A percentile compares a stretch with the other conserved stretches of the same genome.
Conservation (phyloP, 2,113 vertebrate species). For the Pipra filicauda region DNA sequence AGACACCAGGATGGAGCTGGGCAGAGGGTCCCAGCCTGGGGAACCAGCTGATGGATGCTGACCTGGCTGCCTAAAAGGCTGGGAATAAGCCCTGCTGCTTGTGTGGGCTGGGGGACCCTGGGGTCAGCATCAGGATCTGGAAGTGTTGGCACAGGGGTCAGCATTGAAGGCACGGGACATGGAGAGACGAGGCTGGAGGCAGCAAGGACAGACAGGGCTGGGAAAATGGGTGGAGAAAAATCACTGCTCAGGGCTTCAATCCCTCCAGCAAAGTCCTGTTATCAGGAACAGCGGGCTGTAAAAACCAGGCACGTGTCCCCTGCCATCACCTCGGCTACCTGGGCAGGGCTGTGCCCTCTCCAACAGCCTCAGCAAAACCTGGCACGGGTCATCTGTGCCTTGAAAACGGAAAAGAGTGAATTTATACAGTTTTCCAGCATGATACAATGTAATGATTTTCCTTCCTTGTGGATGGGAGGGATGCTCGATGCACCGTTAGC, state of each 20-base stretch:
- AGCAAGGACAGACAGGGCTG: neutral
- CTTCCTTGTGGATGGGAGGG: neutral
- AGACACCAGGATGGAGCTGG: neutral
- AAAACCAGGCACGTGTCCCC: neutral
- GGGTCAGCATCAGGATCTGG: neutral
- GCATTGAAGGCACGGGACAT: fast-evolving
- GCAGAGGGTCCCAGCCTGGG: neutral
- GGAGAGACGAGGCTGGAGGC: neutral
- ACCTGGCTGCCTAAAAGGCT: neutral
- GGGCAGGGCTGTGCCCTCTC: neutral
- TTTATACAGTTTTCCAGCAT: neutral
- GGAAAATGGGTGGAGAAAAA: neutral
- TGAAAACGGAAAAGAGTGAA: neutral
- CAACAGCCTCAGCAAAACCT: neutral
- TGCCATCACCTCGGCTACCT: neutral
- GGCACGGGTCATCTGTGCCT: neutral
- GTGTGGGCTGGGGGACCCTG: neutral
- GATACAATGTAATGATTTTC: neutral
- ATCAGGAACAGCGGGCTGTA: neutral
- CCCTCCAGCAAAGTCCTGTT: neutral
- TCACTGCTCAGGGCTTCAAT: neutral
- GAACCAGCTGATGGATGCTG: neutral
- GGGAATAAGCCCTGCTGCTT: neutral
- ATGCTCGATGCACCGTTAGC: fast-evolving
- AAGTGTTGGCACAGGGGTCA: neutral